phyloP scores from a whole-genome alignment of 2,888 invertebrate genomes.

The Leptopilina syphax region DNA sequence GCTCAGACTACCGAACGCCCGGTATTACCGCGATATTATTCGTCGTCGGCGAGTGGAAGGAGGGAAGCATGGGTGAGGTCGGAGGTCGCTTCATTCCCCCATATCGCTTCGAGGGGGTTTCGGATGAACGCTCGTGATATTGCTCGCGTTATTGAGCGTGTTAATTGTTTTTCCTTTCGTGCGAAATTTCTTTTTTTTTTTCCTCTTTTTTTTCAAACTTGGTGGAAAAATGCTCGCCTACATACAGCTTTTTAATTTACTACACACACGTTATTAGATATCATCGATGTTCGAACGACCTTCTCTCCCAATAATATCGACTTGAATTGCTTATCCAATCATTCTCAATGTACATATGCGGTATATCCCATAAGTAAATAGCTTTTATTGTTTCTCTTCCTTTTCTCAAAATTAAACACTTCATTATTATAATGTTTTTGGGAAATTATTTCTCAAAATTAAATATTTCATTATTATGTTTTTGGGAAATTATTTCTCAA shows the following conservation, averaged over 20 bases:
- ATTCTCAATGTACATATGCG: neutral
- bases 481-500: neutral
- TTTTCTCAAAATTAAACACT: neutral
- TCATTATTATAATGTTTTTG: too few relatives aligned
- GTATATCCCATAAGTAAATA: neutral
- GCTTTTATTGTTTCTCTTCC: neutral
- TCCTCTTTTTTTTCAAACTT: conserved; percentile 51
- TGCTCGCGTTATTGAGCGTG: conserved; percentile 68
- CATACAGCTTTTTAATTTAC: conserved; percentile 40
- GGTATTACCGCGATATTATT: conserved; percentile 72
- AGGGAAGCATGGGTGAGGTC: conserved; percentile 49
- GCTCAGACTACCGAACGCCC: conserved; percentile 54
- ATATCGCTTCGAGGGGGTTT: conserved; percentile 64
- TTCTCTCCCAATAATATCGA: conserved; percentile 20
- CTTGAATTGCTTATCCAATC: conserved; percentile 9
- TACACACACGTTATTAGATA: conserved; percentile 33
- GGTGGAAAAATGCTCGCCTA: conserved; percentile 35
- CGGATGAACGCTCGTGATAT: conserved; percentile 67
- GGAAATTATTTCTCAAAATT: neutral
- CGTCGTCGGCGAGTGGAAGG: conserved; percentile 55
- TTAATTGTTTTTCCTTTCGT: conserved; percentile 69
- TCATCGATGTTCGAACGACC: neutral
- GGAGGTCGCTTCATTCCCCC: conserved; percentile 59
- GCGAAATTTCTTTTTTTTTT: conserved; percentile 43
- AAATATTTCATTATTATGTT: too few relatives aligned